phyloP scores from a whole-genome alignment of 2,113 vertebrate genomes.

The Suricata suricatta region DNA sequence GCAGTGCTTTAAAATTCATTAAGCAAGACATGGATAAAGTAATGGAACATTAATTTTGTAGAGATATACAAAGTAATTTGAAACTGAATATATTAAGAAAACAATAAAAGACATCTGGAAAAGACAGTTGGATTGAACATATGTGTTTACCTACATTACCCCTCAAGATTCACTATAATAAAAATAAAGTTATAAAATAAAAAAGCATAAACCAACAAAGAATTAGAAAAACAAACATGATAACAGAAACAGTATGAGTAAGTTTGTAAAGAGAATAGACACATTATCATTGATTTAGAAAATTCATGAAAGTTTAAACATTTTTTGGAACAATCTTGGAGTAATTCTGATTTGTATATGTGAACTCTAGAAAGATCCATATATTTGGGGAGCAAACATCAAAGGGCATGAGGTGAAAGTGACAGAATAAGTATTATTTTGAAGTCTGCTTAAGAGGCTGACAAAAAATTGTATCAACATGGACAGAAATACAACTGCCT shows the following conservation, averaged over 20 bases:
- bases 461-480: neutral
- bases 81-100: slow-evolving; percentile 3
- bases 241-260: neutral
- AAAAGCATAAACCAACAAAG: neutral
- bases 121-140: neutral
- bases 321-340: neutral
- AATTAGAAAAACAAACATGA: neutral
- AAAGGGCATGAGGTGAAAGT: neutral
- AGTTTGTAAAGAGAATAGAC: neutral
- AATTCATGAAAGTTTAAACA: neutral
- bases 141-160: neutral
- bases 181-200: neutral
- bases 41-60: slow-evolving; percentile 1
- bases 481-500: neutral
- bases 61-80: neutral
- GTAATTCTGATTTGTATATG: neutral
- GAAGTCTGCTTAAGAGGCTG: neutral
- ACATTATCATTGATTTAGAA: neutral
- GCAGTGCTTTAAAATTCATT: neutral
- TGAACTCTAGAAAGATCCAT: neutral
- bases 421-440: neutral
- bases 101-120: slow-evolving; percentile 23
- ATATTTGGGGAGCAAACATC: neutral
- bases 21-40: neutral
- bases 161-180: neutral